A percentile compares a stretch with the other conserved stretches of the same genome.
These are phyloP conservation scores for Alaudala cheleensis DNA, from an alignment of 2,113 vertebrate species.

Conservation along the genomic window DNA sequence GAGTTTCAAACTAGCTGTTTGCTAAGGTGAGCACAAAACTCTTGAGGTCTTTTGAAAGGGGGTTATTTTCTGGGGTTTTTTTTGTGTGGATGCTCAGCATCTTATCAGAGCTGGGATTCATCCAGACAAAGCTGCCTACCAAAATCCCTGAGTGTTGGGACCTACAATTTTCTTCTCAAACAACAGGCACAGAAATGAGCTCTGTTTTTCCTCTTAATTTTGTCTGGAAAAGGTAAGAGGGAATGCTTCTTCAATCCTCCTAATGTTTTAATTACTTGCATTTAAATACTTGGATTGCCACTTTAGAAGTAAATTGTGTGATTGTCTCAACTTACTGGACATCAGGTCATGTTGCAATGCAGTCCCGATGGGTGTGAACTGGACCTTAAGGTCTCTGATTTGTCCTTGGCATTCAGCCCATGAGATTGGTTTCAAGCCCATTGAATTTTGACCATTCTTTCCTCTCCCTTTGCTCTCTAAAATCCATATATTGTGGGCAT, in stretches of 20 bases:
- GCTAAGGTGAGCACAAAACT: neutral
- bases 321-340: neutral
- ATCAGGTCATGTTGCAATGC: neutral
- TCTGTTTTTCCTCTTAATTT: neutral
- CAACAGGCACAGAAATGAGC: rapidly evolving
- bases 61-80: neutral
- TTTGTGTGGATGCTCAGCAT: neutral
- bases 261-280: neutral
- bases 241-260: neutral
- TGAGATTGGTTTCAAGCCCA: neutral
- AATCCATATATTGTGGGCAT: neutral
- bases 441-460: neutral
- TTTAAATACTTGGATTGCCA: neutral
- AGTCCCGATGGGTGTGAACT: neutral
- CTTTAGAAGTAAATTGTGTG: neutral
- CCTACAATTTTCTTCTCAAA: neutral
- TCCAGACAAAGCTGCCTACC: neutral
- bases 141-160: neutral
- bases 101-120: neutral
- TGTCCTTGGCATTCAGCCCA: neutral
- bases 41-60: neutral
- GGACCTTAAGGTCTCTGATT: neutral
- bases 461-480: neutral
- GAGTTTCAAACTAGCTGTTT: neutral
- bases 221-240: neutral